Base-by-base conservation (phyloP, 2,113 vertebrate species). In the Pagrus major region DNA sequence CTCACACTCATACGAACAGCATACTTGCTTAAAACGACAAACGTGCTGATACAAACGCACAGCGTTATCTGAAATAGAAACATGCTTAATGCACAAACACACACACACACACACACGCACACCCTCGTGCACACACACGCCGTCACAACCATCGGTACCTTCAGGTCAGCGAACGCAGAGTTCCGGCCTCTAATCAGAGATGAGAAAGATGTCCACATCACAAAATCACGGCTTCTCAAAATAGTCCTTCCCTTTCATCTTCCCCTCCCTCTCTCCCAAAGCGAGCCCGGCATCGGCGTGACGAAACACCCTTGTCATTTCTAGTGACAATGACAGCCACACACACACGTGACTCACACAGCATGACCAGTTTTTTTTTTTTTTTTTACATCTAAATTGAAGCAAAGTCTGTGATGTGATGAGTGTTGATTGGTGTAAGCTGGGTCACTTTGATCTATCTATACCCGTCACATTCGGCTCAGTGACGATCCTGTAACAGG, bases 211-310 rank as follows among this genome's bases (percentile, higher is more conserved):
- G 84, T 88, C 86, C 87, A 84, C 86, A 84, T 89, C 65, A 80
- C 71, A 87, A 83, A 85, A 84, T 90, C 85, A 33, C 71, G 0
- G 69, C 77, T 86, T 90, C 89, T 88, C 78, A 83, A 84, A 90
- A 91, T 91, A 89, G 78, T 68, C 46, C 61, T 63, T 42, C 66
- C 60, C 70, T 83, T 81, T 87, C 74, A 84, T 81, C 88, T 86
- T 67, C 56, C 73, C 66, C 84, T 76, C 67, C 79, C 29, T 75
- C 65, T 81, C 46, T 81, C 77, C 85, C 60, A 49, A 67, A 78
- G 73, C 58, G 2, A 75, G 54, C 51, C 80, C 18, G 1, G 14
- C 61, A 27, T 74, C 42, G 3, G 56, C 11, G 47, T 90, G 86
- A 90, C 69, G 63, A 88, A 90, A 84, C 79, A 52, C 51, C 55